Percentiles rank a stretch among this genome's conserved stretches.
phyloP scores from a whole-genome alignment of 2,113 vertebrate species.

The Nanger granti region DNA sequence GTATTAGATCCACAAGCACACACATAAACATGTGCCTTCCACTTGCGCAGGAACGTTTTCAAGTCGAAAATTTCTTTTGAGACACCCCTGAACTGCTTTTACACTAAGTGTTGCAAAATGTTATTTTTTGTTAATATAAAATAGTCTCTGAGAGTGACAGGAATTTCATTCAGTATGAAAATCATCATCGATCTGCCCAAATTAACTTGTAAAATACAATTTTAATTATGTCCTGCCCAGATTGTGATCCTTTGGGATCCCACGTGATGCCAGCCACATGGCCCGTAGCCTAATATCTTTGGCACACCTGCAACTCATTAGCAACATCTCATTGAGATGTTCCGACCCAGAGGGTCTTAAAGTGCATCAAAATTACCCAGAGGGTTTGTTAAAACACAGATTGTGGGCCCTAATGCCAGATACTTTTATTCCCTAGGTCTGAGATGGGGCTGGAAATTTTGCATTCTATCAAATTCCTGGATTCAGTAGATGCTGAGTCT shows the following conservation, averaged over 20 bases:
- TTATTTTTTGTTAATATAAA: neutral
- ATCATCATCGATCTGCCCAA: neutral
- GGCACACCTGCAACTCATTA: neutral
- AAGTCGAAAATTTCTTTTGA: neutral
- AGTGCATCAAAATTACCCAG: neutral
- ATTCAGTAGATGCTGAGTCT: neutral
- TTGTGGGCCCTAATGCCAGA: neutral
- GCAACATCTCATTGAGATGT: neutral
- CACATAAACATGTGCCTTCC: neutral
- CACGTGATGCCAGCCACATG: neutral
- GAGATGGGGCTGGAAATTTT: neutral
- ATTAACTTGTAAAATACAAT: neutral
- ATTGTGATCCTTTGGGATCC: neutral
- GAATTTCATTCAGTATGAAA: neutral
- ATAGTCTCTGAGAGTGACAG: neutral
- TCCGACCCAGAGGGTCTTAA: neutral
- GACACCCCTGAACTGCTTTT: neutral
- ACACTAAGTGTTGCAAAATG: constrained; percentile 2
- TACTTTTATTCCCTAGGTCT: neutral
- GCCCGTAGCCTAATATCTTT: neutral
- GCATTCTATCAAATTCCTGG: neutral
- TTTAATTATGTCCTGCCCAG: neutral
- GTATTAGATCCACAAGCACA: neutral
- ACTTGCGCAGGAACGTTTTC: neutral
- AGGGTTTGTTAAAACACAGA: neutral